A percentile compares a stretch with the other conserved stretches of the same genome.
Conservation (phyloP, 30 jellyfish, hydroid and myxozoan genomes). For the Cassiopea xamachana region DNA sequence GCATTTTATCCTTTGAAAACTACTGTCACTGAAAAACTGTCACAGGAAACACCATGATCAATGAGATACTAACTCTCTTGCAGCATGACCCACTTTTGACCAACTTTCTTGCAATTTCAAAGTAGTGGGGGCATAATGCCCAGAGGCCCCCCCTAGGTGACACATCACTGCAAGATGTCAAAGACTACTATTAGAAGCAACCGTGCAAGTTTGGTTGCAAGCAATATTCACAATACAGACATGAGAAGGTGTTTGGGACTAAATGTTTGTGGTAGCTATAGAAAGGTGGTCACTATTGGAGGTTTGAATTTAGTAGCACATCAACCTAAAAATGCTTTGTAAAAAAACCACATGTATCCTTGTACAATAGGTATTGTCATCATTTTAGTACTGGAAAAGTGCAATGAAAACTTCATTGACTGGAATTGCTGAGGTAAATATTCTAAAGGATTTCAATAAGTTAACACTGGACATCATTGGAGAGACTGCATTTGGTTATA, state of each 20-base stretch:
- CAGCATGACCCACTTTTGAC: background rate
- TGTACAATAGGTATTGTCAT: background rate
- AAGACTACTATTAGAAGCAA: background rate
- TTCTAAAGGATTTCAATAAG: conserved; percentile 27
- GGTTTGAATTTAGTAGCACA: no score
- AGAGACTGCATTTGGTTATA: conserved; percentile 67
- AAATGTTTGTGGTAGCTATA: no score
- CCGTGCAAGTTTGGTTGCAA: no score
- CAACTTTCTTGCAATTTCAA: background rate
- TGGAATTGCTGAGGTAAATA: conserved; percentile 51
- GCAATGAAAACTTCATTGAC: conserved; percentile 18
- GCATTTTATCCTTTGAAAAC: no score
- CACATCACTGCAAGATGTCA: background rate
- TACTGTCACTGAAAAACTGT: no score
- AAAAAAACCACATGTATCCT: background rate
- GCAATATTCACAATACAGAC: no score
- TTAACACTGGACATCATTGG: conserved; percentile 61
- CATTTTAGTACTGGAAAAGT: conserved; percentile 42
- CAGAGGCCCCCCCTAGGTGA: background rate
- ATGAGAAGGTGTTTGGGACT: no score
- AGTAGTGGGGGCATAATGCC: background rate
- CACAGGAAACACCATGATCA: background rate
- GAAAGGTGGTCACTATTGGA: no score
- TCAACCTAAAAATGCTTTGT: no score
- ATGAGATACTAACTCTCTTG: background rate